Evolutionary conservation across 2,888 invertebrate species (phyloP).

Genomic region (Ormyrus rosae): DNA sequence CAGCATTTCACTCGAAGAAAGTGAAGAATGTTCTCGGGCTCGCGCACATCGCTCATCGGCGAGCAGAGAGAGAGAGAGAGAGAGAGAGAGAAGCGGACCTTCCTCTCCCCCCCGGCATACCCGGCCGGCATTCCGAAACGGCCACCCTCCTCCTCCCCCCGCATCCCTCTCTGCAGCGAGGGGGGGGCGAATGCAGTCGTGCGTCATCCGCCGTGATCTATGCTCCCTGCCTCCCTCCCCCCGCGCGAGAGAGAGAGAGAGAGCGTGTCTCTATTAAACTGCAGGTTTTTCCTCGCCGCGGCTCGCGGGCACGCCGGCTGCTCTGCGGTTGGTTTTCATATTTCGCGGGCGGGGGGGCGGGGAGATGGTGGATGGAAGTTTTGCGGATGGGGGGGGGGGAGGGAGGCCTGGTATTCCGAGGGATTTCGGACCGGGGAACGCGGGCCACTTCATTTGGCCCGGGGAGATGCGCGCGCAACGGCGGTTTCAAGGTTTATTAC

Average conservation of each 20-base stretch:
- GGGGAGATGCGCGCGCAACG: no score
- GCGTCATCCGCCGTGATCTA: conserved; percentile 75
- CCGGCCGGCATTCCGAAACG: conserved; percentile 71
- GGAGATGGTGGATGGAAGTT: neutral
- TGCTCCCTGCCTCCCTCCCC: conserved; percentile 75
- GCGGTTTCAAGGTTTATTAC: no score
- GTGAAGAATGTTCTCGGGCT: conserved; percentile 15
- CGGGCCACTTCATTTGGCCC: conserved; percentile 41
- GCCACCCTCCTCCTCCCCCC: conserved; percentile 62
- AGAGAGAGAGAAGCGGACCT: no score
- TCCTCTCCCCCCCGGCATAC: conserved; percentile 34
- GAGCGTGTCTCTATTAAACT: conserved; percentile 30
- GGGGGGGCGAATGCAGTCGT: conserved; percentile 70
- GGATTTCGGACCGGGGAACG: conserved; percentile 54
- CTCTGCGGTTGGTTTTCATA: conserved; percentile 19
- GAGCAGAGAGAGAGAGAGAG: neutral
- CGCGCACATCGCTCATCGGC: neutral
- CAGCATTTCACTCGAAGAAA: conserved; percentile 31
- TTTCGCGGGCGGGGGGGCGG: conserved; percentile 20
- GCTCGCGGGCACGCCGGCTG: neutral
- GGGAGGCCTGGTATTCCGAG: conserved; percentile 43
- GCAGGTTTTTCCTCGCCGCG: neutral
- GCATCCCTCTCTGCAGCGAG: conserved; percentile 33
- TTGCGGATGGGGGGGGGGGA: conserved; percentile 27
- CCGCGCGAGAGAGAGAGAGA: conserved; percentile 48